Conservation (phyloP, 2,797 vertebrate genomes). For the Diplodus puntazzo region DNA sequence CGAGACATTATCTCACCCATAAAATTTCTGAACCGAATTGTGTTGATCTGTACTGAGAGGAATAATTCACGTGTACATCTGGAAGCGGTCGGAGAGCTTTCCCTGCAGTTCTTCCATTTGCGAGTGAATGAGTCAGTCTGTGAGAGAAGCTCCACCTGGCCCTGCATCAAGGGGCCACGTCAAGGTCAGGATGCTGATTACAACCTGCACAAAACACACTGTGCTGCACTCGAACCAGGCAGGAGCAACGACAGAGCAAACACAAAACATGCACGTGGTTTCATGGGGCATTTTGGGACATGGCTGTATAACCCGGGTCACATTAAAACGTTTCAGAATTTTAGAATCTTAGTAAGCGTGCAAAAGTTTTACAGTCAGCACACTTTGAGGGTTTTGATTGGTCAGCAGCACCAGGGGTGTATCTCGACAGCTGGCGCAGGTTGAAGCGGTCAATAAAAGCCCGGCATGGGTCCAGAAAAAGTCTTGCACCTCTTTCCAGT, state of each 20-base stretch:
- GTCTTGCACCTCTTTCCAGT: conserved; percentile 4
- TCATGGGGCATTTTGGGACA: fast-evolving
- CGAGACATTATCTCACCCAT: neutral
- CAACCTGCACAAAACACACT: conserved; percentile 15
- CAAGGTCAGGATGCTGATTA: conserved; percentile 41
- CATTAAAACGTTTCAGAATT: neutral
- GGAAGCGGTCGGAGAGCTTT: neutral
- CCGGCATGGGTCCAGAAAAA: neutral
- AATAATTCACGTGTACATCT: neutral
- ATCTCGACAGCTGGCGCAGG: neutral
- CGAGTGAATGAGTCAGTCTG: neutral
- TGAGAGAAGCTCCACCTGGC: conserved; percentile 51
- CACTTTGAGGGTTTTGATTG: conserved; percentile 17
- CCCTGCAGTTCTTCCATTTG: neutral
- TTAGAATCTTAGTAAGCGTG: no score
- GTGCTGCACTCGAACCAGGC: conserved; percentile 1
- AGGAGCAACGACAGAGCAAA: neutral
- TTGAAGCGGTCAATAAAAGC: conserved; percentile 21
- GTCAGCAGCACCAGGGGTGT: conserved; percentile 13
- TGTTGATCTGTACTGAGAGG: neutral
- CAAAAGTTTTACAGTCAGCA: neutral
- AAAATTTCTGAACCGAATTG: neutral
- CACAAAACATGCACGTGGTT: neutral
- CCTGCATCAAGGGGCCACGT: neutral
- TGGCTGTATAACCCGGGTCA: neutral